These are phyloP conservation scores for Pogonophryne albipinna DNA, from an alignment of 2,797 vertebrate species.

Conservation along the genomic window DNA sequence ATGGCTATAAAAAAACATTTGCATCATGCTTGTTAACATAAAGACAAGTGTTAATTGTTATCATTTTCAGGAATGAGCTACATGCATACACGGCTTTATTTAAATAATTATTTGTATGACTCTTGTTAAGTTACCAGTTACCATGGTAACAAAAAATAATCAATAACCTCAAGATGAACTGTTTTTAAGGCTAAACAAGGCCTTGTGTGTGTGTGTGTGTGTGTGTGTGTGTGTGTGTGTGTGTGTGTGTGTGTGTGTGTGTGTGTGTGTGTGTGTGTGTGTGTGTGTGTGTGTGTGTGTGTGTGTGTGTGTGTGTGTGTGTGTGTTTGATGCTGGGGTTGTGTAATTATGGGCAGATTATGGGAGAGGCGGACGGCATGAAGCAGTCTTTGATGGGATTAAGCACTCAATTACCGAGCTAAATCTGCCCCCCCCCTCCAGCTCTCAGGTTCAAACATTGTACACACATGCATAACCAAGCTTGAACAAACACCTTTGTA, in stretches of 20 bases:
- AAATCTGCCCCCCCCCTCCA: slow-evolving; percentile 54
- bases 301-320: slow-evolving; percentile 29
- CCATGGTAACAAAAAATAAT: slow-evolving; percentile 24
- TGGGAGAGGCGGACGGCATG: slow-evolving; percentile 70
- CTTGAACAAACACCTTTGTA: slow-evolving; percentile 39
- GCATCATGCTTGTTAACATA: not conserved
- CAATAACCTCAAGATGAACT: slow-evolving; percentile 41
- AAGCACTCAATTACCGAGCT: slow-evolving; percentile 83
- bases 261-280: not conserved
- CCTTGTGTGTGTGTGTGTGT: not conserved
- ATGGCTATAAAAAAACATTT: not conserved
- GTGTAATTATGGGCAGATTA: slow-evolving; percentile 85
- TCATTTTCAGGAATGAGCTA: not conserved
- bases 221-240: not conserved
- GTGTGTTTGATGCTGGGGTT: slow-evolving; percentile 65
- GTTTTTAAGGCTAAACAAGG: slow-evolving; percentile 28
- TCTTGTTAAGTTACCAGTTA: not conserved
- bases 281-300: slow-evolving; percentile 23
- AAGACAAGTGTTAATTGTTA: slow-evolving; percentile 1
- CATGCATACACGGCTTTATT: not conserved
- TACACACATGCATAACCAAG: slow-evolving; percentile 18
- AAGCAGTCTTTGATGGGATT: slow-evolving; percentile 86
- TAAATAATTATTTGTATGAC: not conserved
- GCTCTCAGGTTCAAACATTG: slow-evolving; percentile 60
- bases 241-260: not conserved